These are phyloP conservation scores for Champsocephalus esox DNA, from an alignment of 2,797 vertebrate species.

Conservation along the genomic window DNA sequence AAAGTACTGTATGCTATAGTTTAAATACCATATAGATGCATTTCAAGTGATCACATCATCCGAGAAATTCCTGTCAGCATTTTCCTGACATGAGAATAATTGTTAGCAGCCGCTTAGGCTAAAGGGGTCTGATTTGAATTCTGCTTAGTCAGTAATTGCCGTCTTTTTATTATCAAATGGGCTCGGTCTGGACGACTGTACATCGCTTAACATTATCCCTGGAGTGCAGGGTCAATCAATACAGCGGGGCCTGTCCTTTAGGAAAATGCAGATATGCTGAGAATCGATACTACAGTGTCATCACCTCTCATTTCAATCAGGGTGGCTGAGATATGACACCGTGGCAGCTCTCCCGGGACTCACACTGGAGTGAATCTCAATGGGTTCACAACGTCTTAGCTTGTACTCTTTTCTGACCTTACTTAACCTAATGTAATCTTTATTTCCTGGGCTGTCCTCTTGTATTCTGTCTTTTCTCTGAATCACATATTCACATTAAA, in stretches of 20 bases:
- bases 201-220: constrained; percentile 72
- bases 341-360: constrained; percentile 39
- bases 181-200: constrained; percentile 63
- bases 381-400: constrained; percentile 29
- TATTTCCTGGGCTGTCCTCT: not conserved
- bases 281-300: constrained; percentile 79
- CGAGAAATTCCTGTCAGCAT: constrained; percentile 60
- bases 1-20: not conserved
- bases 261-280: constrained; percentile 76
- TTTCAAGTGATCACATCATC: constrained; percentile 38
- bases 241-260: constrained; percentile 68
- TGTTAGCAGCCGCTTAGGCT: constrained; percentile 51
- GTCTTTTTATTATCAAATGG: constrained; percentile 71
- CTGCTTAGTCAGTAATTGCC: constrained; percentile 75
- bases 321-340: constrained; percentile 61
- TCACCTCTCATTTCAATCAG: constrained; percentile 75
- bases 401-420: not conserved
- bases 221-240: constrained; percentile 77
- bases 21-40: constrained; percentile 15
- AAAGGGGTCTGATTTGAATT: constrained; percentile 76
- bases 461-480: not conserved
- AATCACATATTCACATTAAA: not conserved
- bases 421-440: constrained; percentile 5
- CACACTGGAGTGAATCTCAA: constrained; percentile 55
- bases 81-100: constrained; percentile 62